Evolutionary conservation across 92 coral and sea anemone genomes (phyloP), one percentile per base, ranked within the genome.

Genomic region (Desmophyllum pertusum): DNA sequence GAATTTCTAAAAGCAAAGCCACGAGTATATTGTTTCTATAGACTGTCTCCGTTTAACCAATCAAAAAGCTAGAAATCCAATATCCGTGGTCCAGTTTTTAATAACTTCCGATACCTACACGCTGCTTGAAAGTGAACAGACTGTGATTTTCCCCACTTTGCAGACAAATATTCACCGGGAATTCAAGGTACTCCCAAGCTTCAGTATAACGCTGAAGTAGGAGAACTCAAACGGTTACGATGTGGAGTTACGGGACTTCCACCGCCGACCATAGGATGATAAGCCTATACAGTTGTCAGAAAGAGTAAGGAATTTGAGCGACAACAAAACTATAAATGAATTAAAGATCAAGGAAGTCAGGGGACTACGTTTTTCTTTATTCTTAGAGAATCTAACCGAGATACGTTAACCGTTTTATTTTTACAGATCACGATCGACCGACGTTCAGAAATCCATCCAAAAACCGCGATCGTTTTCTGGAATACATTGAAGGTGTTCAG

Each of bases 91-190:
- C n/a, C n/a, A n/a, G n/a, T n/a, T n/a, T n/a, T n/a, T n/a, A n/a
- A n/a, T n/a, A n/a, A n/a, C n/a, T n/a, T n/a, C n/a, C n/a, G n/a
- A n/a, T n/a, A n/a, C n/a, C n/a, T n/a, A n/a, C n/a, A n/a, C n/a
- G 14, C 25, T 57, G 64, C 64, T n/a, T 57, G 36, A 29, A 38
- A 6, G n/a, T n/a, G n/a, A 37, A 68, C 17, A 31, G 27, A 21
- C 3, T 33, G 29, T 51, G 2, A 31, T 33, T 35, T 1, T 66
- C n/a, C 0, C 29, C 10, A n/a, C 63, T 25, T 64, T 74, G 10
- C 61, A 91, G 94, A 83, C 29, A 59, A 66, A 10, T 88, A 88
- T 59, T 85, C 85, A 37, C 94, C 94, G 29, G 75, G 67, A 73
- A 85, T 81, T 68, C 68, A 74, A 18, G 48, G 30, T 46, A 29